Evolutionary conservation across 2,113 vertebrate species (phyloP), one percentile per base, ranked within the genome.

Genomic region (Chaenogobius annularis): DNA sequence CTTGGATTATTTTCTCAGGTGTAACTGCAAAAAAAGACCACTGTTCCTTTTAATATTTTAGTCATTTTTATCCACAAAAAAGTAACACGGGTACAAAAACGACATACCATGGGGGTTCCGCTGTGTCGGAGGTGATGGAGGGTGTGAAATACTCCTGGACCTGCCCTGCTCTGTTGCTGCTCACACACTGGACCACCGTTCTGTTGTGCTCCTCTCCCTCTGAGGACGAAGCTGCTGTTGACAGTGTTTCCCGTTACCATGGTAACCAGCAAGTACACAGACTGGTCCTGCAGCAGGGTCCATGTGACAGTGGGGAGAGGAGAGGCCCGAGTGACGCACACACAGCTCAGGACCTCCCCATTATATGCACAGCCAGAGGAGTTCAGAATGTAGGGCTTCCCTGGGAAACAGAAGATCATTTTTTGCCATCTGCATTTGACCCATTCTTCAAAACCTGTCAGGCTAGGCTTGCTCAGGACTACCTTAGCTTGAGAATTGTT

Each of bases 231-330:
- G 3, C 63, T 87, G 75, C 84, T 85, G 70, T 61, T 88, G 20
- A 89, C 74, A 0, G 56, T 68, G 78, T 69, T 23, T 17, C 74
- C 55, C 9, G n/a, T 71, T 8, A 81, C 79, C 1, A 54, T 46
- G 10, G 61, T 82, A 1, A 20, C 70, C 5, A 79, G 6, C 3
- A 23, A 58, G 72, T 78, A 83, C 11, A 73, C 52, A 0, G 23
- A 22, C 1, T 46, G 40, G 31, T 76, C 66, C 37, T 14, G 15
- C 46, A 84, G 19, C 63, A 73, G 52, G 1, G 70, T 76, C 84
- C 90, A 91, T 35, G 2, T 62, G 19, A 91, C 78, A 50, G 71
- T n/a, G 48, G 85, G 85, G 35, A 77, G 48, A 46, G 84, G 84
- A 55, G 71, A 12, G 3, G 87, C 90, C 35, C 71, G 46, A 52